Evolutionary conservation across 2,113 vertebrate genomes (phyloP).

Genomic region (Pollachius pollachius): DNA sequence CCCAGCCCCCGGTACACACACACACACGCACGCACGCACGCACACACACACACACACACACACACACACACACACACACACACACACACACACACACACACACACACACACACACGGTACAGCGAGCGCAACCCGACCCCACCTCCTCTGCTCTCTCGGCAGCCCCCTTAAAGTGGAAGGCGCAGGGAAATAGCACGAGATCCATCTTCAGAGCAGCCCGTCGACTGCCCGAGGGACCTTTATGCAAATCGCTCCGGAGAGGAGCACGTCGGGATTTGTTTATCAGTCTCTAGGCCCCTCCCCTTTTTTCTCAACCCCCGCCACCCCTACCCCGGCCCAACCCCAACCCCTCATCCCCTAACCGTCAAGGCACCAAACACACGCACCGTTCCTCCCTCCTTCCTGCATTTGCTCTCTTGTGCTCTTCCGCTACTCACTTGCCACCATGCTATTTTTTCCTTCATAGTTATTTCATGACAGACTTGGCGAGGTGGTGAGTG

Average conservation of each 20-base stretch:
- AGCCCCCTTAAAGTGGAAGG: conserved; percentile 44
- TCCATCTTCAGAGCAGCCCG: conserved; percentile 28
- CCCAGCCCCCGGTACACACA: no score
- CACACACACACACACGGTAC: background rate
- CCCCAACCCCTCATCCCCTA: background rate
- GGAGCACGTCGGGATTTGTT: conserved; percentile 56
- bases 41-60: background rate
- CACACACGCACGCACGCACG: conserved; percentile 1
- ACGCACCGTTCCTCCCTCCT: background rate
- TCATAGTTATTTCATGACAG: no score
- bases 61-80: no score
- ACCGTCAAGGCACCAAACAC: conserved; percentile 6
- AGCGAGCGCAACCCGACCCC: background rate
- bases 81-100: conserved; percentile 8
- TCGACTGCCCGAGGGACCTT: conserved; percentile 42
- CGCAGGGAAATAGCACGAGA: conserved; percentile 8
- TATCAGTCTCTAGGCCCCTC: conserved; percentile 49
- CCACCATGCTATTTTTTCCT: no score
- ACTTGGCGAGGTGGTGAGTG: no score
- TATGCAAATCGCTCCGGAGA: conserved; percentile 47
- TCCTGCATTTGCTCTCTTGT: no score
- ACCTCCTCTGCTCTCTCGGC: conserved; percentile 27
- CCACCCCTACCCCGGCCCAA: conserved; percentile 14
- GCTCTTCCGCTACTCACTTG: no score
- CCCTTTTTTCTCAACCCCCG: conserved; percentile 31